Evolutionary conservation across 23 tunicate species (phyloP).

Genomic region (Ciona savignyi): DNA sequence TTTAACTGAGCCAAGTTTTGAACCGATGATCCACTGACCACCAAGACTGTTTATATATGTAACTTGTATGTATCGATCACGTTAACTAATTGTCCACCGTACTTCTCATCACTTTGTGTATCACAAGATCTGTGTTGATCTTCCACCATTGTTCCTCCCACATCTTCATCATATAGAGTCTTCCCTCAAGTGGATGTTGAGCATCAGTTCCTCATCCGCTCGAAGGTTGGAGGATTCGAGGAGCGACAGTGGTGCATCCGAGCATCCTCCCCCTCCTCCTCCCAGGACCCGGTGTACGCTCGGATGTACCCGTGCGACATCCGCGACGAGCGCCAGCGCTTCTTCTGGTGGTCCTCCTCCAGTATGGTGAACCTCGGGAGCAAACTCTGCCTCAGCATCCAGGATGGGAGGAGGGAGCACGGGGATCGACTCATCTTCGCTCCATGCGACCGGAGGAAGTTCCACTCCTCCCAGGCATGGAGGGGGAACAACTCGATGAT

Average conservation of each 20-base stretch:
- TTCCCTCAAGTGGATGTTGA: slow-evolving; percentile 27
- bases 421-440: slow-evolving; percentile 16
- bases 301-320: slow-evolving; percentile 25
- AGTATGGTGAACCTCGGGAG: slow-evolving; percentile 34
- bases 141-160: background rate
- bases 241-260: slow-evolving; percentile 12
- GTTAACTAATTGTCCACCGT: no score
- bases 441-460: slow-evolving; percentile 13
- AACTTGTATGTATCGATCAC: background rate
- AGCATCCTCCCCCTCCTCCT: background rate
- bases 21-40: no score
- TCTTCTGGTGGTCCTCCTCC: slow-evolving; percentile 49
- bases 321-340: slow-evolving; percentile 36
- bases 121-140: background rate
- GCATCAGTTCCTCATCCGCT: slow-evolving; percentile 43
- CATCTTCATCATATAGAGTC: slow-evolving; percentile 4
- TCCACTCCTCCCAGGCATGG: slow-evolving; percentile 17
- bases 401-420: slow-evolving; percentile 12
- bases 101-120: background rate
- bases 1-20: no score
- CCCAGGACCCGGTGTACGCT: slow-evolving; percentile 1
- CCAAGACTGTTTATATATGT: no score
- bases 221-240: slow-evolving; percentile 1
- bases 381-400: slow-evolving; percentile 25
- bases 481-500: background rate